Base-by-base conservation (phyloP, 1,140 invertebrate genomes). In the Lamellibrachia luymesi region DNA sequence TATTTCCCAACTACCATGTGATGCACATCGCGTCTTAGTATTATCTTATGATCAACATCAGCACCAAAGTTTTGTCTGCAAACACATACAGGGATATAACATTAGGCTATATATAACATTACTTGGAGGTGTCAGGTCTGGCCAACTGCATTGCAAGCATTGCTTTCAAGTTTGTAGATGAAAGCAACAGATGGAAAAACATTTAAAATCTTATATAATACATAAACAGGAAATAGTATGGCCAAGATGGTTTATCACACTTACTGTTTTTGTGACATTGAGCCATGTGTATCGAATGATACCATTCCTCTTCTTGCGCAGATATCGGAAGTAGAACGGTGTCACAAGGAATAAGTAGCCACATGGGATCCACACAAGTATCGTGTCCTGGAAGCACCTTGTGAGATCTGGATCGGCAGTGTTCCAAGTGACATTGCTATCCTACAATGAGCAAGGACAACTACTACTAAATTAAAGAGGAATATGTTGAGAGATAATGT, bases 351-450 rank as follows among this genome's bases (percentile, higher is more conserved):
- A 98, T 4, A 99, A 96, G 96, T 98, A 98, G 38, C 97, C 96
- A 96, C 98, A 99, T 2, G 99, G 98, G 80, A 97, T 95, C 98
- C 98, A 99, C 91, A 98, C 96, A 64, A 99, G 95, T 1, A 98
- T 97, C 2, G 98, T 99, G 38, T 94, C 93, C 91, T 94, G 94
- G 92, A 95, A 95, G 93, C 95, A 95, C 49, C 93, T 38, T 0
- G 95, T 94, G 52, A 95, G 93, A 50, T 95, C 94, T 25, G 95
- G 95, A 89, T 93, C 94, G 8, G 80, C 98, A 97, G 95, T 99
- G 98, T 96, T 99, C 98, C 96, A 98, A 99, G 96, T 97, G 96
- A 93, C 27, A 51, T 50, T 51, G 27, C n/a, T 17, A n/a, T 92
- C 51, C 92, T 92, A n/a, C 7, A 92, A 92, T 22, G 25, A 6